A percentile compares a stretch with the other conserved stretches of the same genome.
These are phyloP conservation scores for Anorthoa munda DNA, from an alignment of 2,888 invertebrate genomes.

Conservation along the genomic window DNA sequence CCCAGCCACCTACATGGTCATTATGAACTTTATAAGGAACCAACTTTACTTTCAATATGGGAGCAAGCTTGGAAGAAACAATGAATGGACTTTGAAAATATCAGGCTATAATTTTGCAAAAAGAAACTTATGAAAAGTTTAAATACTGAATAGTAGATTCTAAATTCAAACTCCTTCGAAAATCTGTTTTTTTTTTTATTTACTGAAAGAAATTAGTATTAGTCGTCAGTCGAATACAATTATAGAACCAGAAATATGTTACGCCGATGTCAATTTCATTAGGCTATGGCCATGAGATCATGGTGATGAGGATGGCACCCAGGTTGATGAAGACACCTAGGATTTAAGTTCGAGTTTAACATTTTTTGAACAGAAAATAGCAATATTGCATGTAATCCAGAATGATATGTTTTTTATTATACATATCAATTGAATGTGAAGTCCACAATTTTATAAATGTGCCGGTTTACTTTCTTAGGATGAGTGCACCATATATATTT, in stretches of 20 bases:
- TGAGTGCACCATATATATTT: slow-evolving; percentile 13
- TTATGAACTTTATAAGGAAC: slow-evolving; percentile 44
- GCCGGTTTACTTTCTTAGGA: slow-evolving; percentile 7
- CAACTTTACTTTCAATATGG: slow-evolving; percentile 13
- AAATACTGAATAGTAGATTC: no score
- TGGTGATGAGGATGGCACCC: no score
- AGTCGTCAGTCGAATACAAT: no score
- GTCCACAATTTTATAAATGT: slow-evolving; percentile 2
- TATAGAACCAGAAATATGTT: no score
- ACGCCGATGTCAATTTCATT: no score
- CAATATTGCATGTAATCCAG: not conserved
- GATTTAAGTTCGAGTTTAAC: not conserved
- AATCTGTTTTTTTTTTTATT: no score
- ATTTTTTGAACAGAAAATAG: not conserved
- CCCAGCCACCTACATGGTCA: slow-evolving; percentile 49
- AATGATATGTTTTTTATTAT: not conserved
- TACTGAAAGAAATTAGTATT: no score
- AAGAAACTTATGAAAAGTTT: no score
- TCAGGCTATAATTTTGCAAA: no score
- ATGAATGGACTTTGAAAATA: no score
- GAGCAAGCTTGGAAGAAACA: not conserved
- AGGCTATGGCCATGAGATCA: no score
- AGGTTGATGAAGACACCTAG: not conserved
- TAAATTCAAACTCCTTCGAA: no score
- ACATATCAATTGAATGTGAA: not conserved